These are phyloP conservation scores for Polypedilum pembai DNA, from an alignment of 1,140 invertebrate species.

Conservation along the genomic window DNA sequence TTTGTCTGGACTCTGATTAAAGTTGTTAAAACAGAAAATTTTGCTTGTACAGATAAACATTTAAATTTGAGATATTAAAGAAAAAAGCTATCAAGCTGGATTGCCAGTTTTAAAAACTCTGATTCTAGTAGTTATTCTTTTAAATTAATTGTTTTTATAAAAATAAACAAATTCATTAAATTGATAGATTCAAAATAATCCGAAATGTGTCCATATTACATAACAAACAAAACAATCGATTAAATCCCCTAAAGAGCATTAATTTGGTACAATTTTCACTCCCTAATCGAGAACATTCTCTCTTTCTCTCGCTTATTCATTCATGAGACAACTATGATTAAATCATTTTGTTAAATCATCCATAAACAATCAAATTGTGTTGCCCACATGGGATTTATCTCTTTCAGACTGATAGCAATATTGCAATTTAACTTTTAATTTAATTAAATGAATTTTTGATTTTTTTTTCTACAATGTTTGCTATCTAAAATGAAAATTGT, in stretches of 20 bases:
- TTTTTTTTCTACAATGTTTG: conserved; percentile 18
- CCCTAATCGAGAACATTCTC: not conserved
- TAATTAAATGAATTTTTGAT: conserved; percentile 28
- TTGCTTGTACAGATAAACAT: too few relatives aligned
- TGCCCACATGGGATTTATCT: conserved; percentile 14
- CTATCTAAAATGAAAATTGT: conserved; percentile 3
- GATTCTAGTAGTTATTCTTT: too few relatives aligned
- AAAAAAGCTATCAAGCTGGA: too few relatives aligned
- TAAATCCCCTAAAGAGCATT: conserved; percentile 1
- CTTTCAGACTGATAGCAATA: not conserved
- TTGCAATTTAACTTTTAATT: conserved; percentile 4
- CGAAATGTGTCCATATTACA: not conserved
- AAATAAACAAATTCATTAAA: too few relatives aligned
- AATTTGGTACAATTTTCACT: not conserved
- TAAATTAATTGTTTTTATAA: too few relatives aligned
- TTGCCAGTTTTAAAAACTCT: too few relatives aligned
- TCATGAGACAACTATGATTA: not conserved
- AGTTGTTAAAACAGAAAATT: too few relatives aligned
- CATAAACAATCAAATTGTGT: not conserved
- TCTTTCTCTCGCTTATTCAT: not conserved
- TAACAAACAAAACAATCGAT: not conserved
- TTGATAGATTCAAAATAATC: too few relatives aligned
- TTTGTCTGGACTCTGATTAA: too few relatives aligned
- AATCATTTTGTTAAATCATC: conserved; percentile 26
- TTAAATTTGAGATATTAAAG: too few relatives aligned